Evolutionary conservation across 2,888 invertebrate genomes (phyloP), one percentile per base, ranked within the genome.

Genomic region (Tetheella fluctuosa): DNA sequence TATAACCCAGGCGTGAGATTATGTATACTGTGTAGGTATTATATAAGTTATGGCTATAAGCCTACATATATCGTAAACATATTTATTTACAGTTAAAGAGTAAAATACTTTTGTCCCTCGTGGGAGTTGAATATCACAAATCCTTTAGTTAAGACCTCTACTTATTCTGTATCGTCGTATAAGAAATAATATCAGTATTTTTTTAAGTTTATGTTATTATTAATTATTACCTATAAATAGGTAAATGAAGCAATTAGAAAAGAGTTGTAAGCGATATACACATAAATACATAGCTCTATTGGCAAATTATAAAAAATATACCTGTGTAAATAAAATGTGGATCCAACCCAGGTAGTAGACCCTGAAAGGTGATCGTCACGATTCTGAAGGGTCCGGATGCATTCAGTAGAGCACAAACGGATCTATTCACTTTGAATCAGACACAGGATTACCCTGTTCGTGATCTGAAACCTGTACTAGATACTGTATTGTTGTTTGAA

Each of bases 381-480:
- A 73, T 68, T 75, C 61, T 73, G 70, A 77, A 84, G 83, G 88
- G 84, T 83, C 85, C 86, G 87, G 87, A 87, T 85, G 86, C 88
- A 86, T 85, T 86, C 84, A 86, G 69, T 74, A 76, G 73, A 77
- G 84, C 82, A 82, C 83, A 81, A 84, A 81, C 80, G 79, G 76
- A 76, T 69, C 82, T 77, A 86, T 86, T 85, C 84, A 85, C 84
- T 85, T 81, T 84, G 85, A 88, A 85, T 85, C 86, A 81, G 81
- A 76, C 81, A 76, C 78, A 77, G 82, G 78, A 82, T 81, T 81
- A 80, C 76, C 65, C 64, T 68, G 82, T 76, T 77, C 86, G 88
- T 89, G 88, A 86, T 82, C 77, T 80, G 88, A 86, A 86, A 85
- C 67, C 69, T 74, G 67, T 76, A 83, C 73, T 74, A 77, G 72